Conservation (phyloP, 2,888 invertebrate species). For the Tromatobia lineatoria region DNA sequence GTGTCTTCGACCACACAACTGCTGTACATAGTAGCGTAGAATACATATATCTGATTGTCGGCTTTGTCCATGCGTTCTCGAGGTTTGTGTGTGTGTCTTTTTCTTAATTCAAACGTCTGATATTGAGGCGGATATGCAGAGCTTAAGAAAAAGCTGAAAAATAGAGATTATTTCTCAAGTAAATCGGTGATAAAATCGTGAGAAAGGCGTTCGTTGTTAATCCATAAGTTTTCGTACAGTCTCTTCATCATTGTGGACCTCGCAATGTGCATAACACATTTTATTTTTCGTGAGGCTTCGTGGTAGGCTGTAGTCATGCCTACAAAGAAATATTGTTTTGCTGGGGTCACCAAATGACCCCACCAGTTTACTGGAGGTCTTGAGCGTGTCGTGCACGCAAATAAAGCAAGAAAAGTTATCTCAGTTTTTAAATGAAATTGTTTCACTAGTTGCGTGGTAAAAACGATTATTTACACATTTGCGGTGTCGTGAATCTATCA, state of each 20-base stretch:
- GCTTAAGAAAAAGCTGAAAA: too few species aligned
- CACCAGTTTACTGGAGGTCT: not conserved
- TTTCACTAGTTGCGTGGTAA: not conserved
- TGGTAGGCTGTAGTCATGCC: not conserved
- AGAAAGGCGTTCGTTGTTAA: too few species aligned
- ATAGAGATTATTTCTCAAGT: too few species aligned
- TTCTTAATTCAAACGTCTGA: not conserved
- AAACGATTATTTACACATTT: not conserved
- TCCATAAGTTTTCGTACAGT: not conserved
- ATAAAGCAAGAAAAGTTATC: not conserved
- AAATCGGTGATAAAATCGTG: too few species aligned
- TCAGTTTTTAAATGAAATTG: too few species aligned
- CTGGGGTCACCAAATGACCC: not conserved
- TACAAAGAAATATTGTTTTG: slow-evolving; percentile 1
- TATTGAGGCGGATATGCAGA: too few species aligned
- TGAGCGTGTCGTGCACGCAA: not conserved
- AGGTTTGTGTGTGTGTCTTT: slow-evolving; percentile 2
- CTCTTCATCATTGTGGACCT: not conserved
- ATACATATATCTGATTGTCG: not conserved
- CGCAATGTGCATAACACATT: not conserved
- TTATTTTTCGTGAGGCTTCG: not conserved
- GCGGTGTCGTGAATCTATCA: not conserved
- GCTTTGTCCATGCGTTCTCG: not conserved
- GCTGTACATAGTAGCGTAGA: not conserved
- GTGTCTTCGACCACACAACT: slow-evolving; percentile 7